Base-by-base conservation (phyloP, 2,797 vertebrate genomes). In the Psittacula echo region DNA sequence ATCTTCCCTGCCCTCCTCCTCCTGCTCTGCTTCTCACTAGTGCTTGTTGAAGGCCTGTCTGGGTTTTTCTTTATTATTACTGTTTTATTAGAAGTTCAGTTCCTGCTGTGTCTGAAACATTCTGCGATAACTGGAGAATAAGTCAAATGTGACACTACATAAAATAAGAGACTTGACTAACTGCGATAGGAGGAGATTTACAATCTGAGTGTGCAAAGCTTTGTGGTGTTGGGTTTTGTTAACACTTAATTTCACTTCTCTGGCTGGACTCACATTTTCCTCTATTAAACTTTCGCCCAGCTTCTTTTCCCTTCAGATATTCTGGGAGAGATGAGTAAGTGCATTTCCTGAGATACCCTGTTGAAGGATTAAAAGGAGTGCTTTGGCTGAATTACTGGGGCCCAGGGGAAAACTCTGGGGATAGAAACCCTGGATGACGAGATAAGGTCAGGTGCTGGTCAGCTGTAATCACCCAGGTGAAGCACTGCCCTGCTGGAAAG, bases 101-200 rank as follows among this genome's bases (percentile, higher is more conserved):
- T 90, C 80, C 60, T 93, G 67, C 56, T 53, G 11, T 37, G 54
- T 53, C 85, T 85, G 87, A 96, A 94, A 85, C 61, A 39, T 65
- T 85, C 83, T 87, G 27, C 2, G 2, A 82, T 74, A 87, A 39
- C 74, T 94, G 77, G 44, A 95, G 64, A 94, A 41, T 64, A 94
- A 91, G 83, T 89, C 70, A 84, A 64, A 87, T 62, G 64, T 74
- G 87, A 91, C 88, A 89, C 80, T 74, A 79, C 65, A 61, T 85
- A 87, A 95, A 97, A 75, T 58, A 85, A 71, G 86, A 89, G 68
- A 72, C 44, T 76, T 54, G 83, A 94, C 42, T 89, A 90, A 74
- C 71, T 87, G 85, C 0, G 6, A 80, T 17, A 61, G 74, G 56
- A 93, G 68, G 87, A 84, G 51, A 90, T 94, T 94, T 90, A 93